Percentiles rank a stretch among this genome's conserved stretches.
Conservation (phyloP, 2,113 vertebrate species). For the Barbus barbus region DNA sequence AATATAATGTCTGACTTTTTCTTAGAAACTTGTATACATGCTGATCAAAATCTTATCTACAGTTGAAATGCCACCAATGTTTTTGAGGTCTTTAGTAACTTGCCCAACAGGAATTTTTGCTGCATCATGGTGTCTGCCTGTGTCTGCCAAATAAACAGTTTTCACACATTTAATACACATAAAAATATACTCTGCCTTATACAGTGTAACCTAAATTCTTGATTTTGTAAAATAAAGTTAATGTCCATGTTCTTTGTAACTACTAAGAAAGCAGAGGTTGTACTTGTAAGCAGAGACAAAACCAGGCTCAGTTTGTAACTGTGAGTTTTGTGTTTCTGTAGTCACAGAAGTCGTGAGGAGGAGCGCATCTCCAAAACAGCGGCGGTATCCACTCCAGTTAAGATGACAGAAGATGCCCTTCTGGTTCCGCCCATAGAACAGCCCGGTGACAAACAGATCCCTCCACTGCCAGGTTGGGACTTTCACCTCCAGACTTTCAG, state of each 20-base stretch:
- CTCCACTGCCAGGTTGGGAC: constrained; percentile 85
- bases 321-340: constrained; percentile 66
- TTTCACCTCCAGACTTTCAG: background rate
- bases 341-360: constrained; percentile 91
- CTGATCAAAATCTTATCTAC: background rate
- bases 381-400: constrained; percentile 84
- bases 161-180: background rate
- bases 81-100: background rate
- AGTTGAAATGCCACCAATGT: background rate
- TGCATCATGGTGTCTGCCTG: background rate
- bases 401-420: constrained; percentile 77
- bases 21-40: background rate
- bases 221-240: background rate
- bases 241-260: background rate
- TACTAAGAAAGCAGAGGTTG: no score
- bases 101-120: background rate
- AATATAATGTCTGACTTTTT: background rate
- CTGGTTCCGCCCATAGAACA: constrained; percentile 82
- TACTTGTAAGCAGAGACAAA: background rate
- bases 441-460: constrained; percentile 82
- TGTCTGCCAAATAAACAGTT: no score
- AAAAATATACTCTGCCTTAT: background rate
- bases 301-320: background rate
- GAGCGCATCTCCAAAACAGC: constrained; percentile 85
- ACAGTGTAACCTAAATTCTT: background rate